A percentile compares a stretch with the other conserved stretches of the same genome.
Conservation (phyloP, 2,113 vertebrate genomes). For the Struthio camelus region DNA sequence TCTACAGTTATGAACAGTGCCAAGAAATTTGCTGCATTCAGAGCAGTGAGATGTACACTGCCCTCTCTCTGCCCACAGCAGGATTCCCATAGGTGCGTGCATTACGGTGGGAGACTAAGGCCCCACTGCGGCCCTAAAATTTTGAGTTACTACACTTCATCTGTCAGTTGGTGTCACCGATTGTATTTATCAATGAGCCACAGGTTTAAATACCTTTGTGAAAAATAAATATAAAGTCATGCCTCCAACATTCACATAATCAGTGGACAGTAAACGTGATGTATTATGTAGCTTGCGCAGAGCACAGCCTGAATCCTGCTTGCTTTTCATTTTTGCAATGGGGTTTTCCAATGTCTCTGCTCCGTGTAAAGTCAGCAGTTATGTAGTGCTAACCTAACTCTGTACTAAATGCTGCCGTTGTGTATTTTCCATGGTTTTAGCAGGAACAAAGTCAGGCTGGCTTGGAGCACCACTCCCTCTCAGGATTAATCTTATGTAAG, state of each 20-base stretch:
- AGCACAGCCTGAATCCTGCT: neutral
- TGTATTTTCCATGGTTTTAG: neutral
- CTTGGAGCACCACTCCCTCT: neutral
- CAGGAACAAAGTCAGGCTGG: neutral
- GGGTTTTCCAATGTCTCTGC: neutral
- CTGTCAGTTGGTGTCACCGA: neutral
- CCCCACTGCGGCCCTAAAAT: neutral
- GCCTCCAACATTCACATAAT: neutral
- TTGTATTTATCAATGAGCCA: neutral
- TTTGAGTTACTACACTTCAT: conserved; percentile 22
- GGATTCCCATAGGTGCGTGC: neutral
- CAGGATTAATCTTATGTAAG: neutral
- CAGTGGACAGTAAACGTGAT: neutral
- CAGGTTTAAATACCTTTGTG: conserved; percentile 30
- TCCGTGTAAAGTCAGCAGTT: neutral
- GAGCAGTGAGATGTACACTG: conserved; percentile 4
- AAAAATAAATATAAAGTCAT: conserved; percentile 18
- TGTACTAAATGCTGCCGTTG: neutral
- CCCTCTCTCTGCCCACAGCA: conserved; percentile 13
- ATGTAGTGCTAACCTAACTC: neutral
- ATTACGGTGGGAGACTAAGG: neutral
- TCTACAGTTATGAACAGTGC: conserved; percentile 43
- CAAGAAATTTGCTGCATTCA: conserved; percentile 37
- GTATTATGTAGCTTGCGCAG: neutral
- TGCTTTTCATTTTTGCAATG: neutral